Evolutionary conservation across 2,797 vertebrate species (phyloP), one percentile per base, ranked within the genome.

Genomic region (Poecilia wingei): DNA sequence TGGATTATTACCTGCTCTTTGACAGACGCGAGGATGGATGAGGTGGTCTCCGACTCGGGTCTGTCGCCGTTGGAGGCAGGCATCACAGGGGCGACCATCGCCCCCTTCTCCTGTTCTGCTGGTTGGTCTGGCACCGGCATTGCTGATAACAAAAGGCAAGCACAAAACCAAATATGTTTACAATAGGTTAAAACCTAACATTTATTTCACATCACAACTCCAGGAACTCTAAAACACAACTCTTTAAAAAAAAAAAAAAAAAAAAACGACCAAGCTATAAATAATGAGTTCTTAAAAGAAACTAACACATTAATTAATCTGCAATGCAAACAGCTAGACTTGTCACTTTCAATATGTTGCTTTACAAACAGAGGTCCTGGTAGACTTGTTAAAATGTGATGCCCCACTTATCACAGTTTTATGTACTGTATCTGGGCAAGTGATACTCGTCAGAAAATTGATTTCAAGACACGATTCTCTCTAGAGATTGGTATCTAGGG

Each of bases 101-200:
- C 97, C 90, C 96, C 96, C 92, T 99, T 99, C 87, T 98, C 97
- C 78, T 97, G 96, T 92, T 97, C 97, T 12, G 97, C 95, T 84
- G 97, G 96, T 88, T 99, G 98, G 79, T 99, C 98, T 91, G 98
- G 98, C 92, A 99, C 98, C 85, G 98, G 98, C 98, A 99, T 99
- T 89, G 94, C 95, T 96, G 39, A 84, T 70, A 93, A 46, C 49
- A 80, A 18, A 68, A 31, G 81, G 3, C 33, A 91, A 18, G 82
- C 25, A 88, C 14, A 75, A 7, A 79, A 18, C 75, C 8, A 76
- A 76, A 61, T 81, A 31, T 57, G 10, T 75, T 46, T 75, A 43
- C 10, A 45, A 22, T 10, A 20, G 8, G 20, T 5, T 72, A 33
- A 12, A 22, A 13, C 5, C 8, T 39, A 64, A 64, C 16, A 64